A percentile compares a stretch with the other conserved stretches of the same genome.
Conservation (phyloP, 2,113 vertebrate species). For the Laticauda colubrina region DNA sequence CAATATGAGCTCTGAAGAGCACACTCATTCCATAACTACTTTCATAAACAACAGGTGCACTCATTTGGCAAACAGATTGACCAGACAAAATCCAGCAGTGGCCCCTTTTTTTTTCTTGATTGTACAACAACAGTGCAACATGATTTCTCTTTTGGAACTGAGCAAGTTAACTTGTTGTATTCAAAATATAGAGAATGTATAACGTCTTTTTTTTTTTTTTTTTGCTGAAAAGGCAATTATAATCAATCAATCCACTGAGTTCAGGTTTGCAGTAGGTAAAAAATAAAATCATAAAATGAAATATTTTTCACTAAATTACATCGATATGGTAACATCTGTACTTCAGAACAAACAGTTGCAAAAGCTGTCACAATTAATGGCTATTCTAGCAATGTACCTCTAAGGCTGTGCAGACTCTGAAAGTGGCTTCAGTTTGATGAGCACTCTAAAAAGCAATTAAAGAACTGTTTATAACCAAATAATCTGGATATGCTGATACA, state of each 20-base stretch:
- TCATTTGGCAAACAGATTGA: not conserved
- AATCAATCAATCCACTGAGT: not conserved
- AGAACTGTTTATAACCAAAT: not conserved
- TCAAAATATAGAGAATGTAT: not conserved
- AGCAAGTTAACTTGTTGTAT: not conserved
- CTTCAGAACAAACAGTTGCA: not conserved
- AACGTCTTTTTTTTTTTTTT: not conserved
- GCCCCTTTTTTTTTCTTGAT: not conserved
- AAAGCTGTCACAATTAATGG: not conserved
- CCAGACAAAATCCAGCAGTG: not conserved
- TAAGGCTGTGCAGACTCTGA: not conserved
- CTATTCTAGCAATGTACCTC: not conserved
- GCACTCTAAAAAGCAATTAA: not conserved
- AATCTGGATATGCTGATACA: not conserved
- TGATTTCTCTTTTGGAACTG: not conserved
- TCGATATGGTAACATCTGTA: not conserved
- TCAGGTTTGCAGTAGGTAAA: not conserved
- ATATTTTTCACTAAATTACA: not conserved
- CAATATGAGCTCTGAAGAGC: not conserved
- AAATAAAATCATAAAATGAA: not conserved
- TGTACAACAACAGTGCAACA: not conserved
- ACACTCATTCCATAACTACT: not conserved
- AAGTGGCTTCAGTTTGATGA: not conserved
- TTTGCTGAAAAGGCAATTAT: not conserved
- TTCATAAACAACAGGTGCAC: not conserved